phyloP scores from a whole-genome alignment of 2,113 vertebrate genomes.

The Oreotrochilus melanogaster region DNA sequence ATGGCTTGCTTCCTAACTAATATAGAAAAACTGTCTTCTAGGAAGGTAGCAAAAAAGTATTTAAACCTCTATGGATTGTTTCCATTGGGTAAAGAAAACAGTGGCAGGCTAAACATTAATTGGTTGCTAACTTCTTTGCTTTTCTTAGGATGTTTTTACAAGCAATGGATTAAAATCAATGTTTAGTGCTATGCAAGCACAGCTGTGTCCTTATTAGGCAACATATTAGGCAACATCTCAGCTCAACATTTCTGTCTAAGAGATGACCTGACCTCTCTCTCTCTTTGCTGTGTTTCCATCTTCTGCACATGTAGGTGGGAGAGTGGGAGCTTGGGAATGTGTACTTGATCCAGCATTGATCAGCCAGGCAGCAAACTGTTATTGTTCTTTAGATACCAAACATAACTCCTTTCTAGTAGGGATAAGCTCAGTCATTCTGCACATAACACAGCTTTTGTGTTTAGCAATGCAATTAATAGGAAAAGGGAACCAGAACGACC shows the following conservation, averaged over 20 bases:
- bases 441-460: constrained; percentile 83
- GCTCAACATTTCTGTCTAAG: constrained; percentile 29
- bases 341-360: constrained; percentile 82
- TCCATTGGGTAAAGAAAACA: constrained; percentile 44
- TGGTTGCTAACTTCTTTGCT: constrained; percentile 57
- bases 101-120: constrained; percentile 46
- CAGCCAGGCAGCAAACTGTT: constrained; percentile 87
- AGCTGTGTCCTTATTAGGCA: constrained; percentile 69
- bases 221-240: constrained; percentile 67
- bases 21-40: not conserved
- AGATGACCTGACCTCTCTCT: constrained; percentile 53
- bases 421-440: constrained; percentile 78
- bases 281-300: constrained; percentile 14
- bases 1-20: not conserved
- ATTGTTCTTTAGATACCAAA: constrained; percentile 91
- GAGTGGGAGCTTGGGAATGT: constrained; percentile 85
- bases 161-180: constrained; percentile 59
- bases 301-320: constrained; percentile 72
- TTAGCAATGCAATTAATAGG: constrained; percentile 55
- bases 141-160: constrained; percentile 56
- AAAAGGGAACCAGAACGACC: constrained; percentile 42
- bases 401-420: constrained; percentile 82
- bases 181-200: constrained; percentile 51
- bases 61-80: constrained; percentile 39
- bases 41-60: constrained; percentile 6